phyloP scores from a whole-genome alignment of 1,140 invertebrate genomes.

The Leptonema lineaticorne region DNA sequence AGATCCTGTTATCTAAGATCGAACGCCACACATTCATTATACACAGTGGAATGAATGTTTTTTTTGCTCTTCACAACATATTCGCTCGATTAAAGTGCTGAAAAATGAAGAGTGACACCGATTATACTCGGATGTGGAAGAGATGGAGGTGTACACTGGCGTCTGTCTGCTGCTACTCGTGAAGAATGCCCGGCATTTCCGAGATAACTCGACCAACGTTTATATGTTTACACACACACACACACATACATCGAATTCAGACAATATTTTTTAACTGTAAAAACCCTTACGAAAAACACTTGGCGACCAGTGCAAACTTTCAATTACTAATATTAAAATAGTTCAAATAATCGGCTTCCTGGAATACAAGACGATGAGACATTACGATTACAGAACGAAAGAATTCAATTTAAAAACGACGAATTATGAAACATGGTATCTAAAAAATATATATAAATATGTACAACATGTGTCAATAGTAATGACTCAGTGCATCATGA shows the following conservation, averaged over 20 bases:
- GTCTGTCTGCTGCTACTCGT: background rate
- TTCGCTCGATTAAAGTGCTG: background rate
- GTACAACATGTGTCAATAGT: conserved; percentile 5
- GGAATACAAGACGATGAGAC: no score
- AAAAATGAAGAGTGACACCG: no score
- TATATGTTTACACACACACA: no score
- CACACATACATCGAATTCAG: background rate
- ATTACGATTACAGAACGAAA: no score
- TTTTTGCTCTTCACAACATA: background rate
- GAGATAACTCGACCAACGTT: conserved; percentile 9
- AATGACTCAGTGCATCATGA: background rate
- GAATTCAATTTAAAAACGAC: no score
- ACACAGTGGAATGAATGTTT: background rate
- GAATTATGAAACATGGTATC: no score
- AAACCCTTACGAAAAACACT: no score
- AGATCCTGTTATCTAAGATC: background rate
- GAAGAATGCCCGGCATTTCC: conserved; percentile 12
- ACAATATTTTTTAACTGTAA: background rate
- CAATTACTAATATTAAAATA: no score
- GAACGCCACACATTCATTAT: background rate
- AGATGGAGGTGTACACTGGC: background rate
- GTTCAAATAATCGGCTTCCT: no score
- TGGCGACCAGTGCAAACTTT: no score
- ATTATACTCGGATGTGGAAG: background rate
- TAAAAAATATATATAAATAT: no score